Percentiles rank a stretch among this genome's conserved stretches.
Evolutionary conservation across 2,888 invertebrate genomes (phyloP).

Genomic region (Cryptocheilus praepositus): DNA sequence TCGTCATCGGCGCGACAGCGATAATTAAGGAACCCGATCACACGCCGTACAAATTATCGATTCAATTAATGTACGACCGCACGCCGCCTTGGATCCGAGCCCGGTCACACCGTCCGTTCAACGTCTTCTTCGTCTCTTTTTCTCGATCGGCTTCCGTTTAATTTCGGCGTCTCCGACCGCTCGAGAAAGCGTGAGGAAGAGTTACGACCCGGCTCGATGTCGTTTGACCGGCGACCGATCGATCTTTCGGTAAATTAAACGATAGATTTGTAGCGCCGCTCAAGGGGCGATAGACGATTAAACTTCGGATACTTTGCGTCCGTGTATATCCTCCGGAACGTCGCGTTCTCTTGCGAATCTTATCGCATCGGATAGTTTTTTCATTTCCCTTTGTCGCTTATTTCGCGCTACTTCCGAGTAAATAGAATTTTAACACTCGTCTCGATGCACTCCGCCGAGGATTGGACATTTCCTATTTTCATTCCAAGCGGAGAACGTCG

Average conservation of each 20-base stretch:
- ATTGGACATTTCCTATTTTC: too few relatives aligned
- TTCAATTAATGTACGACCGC: slow-evolving; percentile 38
- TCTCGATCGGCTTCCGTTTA: slow-evolving; percentile 5
- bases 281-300: neutral
- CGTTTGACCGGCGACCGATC: too few relatives aligned
- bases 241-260: too few relatives aligned
- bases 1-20: slow-evolving; percentile 24
- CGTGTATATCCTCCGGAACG: neutral
- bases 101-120: neutral
- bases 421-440: too few relatives aligned
- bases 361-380: neutral
- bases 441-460: too few relatives aligned
- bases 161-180: neutral
- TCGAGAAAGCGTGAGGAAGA: neutral
- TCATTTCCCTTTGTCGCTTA: neutral
- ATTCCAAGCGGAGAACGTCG: too few relatives aligned
- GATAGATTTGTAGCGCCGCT: too few relatives aligned
- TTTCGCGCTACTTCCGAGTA: too few relatives aligned
- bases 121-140: neutral
- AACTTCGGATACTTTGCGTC: neutral
- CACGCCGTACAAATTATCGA: slow-evolving; percentile 33
- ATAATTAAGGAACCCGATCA: slow-evolving; percentile 36
- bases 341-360: neutral
- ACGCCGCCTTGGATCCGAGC: too few relatives aligned
- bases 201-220: neutral